Evolutionary conservation across 1,140 invertebrate genomes (phyloP), one percentile per base, ranked within the genome.

Genomic region (Cotesia typhae): DNA sequence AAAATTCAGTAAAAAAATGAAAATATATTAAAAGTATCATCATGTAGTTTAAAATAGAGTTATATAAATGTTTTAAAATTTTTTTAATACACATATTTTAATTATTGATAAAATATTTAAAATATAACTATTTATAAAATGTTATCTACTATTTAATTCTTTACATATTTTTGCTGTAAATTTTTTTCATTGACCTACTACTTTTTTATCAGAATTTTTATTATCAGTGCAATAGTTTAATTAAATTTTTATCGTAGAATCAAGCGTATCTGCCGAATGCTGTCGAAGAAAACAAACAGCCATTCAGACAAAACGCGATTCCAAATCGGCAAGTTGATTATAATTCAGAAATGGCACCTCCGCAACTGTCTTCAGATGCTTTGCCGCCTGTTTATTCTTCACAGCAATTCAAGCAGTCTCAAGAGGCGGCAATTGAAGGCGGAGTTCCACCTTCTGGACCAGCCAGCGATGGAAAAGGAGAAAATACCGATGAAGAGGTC

Each of bases 341-440:
- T 10, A 81, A 84, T 60, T 79, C 77, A 20, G 79, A 78, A 37
- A 66, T 84, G 20, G 75, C 82, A 35, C 82, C 84, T 2, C 80
- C 85, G 1, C 72, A 78, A 1, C 78, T 81, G 0, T 79, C 79
- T 0, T 74, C 80, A 0, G 80, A 85, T 4, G 78, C 82, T 2
- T 66, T 84, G n/a, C 83, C 84, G 0, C 82, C 85, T 5, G 72
- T 85, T 6, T 85, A 79, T 61, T 70, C 79, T 0, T 73, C 82
- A 1, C 84, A 86, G 60, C 79, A 81, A 65, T 85, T 85, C 57
- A 77, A 79, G 9, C 61, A 71, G 51, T 12, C 69, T 4, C 57
- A 61, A 17, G 20, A 59, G 20, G 51, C 64, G 1, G 70, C 72
- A 12, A 66, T 66, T 38, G 63, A 73, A n/a, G 17, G 5, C 52